Conservation (phyloP, 2,797 vertebrate species). For the Myripristis jacobus region DNA sequence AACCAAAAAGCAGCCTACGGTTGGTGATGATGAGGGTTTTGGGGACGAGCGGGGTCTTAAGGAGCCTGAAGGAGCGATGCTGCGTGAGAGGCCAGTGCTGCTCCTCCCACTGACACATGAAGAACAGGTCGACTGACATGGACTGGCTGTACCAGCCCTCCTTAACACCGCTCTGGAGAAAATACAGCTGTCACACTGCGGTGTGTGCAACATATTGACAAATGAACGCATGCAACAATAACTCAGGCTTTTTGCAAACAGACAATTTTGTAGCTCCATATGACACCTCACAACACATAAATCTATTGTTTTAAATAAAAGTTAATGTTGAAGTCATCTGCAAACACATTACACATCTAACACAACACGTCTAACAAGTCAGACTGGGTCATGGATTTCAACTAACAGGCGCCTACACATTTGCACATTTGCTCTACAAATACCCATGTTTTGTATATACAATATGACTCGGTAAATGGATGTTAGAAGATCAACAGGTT, state of each 20-base stretch:
- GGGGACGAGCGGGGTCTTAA: conserved; percentile 62
- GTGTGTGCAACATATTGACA: not conserved
- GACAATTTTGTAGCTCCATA: not conserved
- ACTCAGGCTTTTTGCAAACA: not conserved
- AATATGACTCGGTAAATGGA: too few relatives aligned
- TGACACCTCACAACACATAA: too few relatives aligned
- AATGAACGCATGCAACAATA: too few relatives aligned
- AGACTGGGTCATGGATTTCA: too few relatives aligned
- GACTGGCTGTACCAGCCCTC: conserved; percentile 65
- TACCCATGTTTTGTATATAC: too few relatives aligned
- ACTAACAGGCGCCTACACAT: too few relatives aligned
- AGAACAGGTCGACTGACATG: conserved; percentile 67
- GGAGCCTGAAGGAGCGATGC: conserved; percentile 66
- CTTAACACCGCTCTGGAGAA: conserved; percentile 65
- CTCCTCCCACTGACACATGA: conserved; percentile 75
- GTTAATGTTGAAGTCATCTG: too few relatives aligned
- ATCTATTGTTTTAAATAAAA: too few relatives aligned
- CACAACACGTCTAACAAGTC: too few relatives aligned
- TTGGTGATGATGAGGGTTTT: conserved; percentile 49
- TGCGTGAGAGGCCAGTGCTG: conserved; percentile 70
- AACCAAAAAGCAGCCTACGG: conserved; percentile 45
- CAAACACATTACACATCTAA: too few relatives aligned
- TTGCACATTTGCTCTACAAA: too few relatives aligned
- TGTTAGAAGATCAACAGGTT: too few relatives aligned
- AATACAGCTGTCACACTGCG: not conserved